Base-by-base conservation (phyloP, 2,113 vertebrate species). In the Oncorhynchus kisutch region DNA sequence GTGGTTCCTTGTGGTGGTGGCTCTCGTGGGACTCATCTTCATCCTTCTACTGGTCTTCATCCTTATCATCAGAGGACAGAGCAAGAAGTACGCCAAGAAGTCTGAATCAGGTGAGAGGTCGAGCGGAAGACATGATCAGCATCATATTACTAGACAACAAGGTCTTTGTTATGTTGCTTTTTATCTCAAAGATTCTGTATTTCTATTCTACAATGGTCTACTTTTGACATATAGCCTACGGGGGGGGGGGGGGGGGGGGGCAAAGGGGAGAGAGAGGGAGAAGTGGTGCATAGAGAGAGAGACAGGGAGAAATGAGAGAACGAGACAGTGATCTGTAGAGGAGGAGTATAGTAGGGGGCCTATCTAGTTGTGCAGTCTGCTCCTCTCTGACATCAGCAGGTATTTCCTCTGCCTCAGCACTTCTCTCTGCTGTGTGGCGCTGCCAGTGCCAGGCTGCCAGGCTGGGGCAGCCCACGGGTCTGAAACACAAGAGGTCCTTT, bases 1-100 rank as follows among this genome's bases (percentile, higher is more conserved):
- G 97, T 98, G 97, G 97, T 99, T 99, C 93, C 88, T 99, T 89
- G 97, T 98, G 31, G 97, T 99, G 86, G 94, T 99, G 1, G 97
- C 97, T 62, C 88, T 99, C 20, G 96, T 97, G 1, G 96, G 97
- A 65, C 96, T 99, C 89, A 98, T 98, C 92, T 97, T 99, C 91
- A 98, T 99, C 90, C 94, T 99, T 70, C 94, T 99, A 2, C 94
- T 99, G 8, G 95, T 98, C 77, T 99, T 99, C 0, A 96, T 97
- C 87, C 97, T 98, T 87, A 96, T 99, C 82, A 97, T 98, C 87
- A 94, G 96, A 0, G 97, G 97, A 22, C 97, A 99, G 91, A 99
- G 96, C 94, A 97, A 96, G 93, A 99, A 98, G 71, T 98, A 99
- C 0, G 91, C 97, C 88, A 98, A 98, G 87, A 99, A 99, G 84